A percentile compares a stretch with the other conserved stretches of the same genome.
phyloP scores from a whole-genome alignment of 2,113 vertebrate genomes.

The Podarcis cretensis region DNA sequence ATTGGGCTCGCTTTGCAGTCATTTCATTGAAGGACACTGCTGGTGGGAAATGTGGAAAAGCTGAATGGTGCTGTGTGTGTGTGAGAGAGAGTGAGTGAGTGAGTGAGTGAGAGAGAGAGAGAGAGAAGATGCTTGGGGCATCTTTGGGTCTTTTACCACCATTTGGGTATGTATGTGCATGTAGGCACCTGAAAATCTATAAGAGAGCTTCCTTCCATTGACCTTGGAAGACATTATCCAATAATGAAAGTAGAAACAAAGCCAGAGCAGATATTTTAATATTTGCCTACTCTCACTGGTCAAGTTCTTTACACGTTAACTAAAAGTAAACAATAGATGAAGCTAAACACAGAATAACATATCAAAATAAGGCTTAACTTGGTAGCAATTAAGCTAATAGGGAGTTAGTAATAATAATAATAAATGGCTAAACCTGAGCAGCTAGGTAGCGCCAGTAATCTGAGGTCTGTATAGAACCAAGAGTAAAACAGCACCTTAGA shows the following conservation, averaged over 20 bases:
- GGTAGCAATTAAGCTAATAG: not conserved
- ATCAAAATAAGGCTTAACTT: not conserved
- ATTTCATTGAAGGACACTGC: no score
- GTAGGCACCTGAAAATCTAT: not conserved
- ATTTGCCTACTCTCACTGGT: not conserved
- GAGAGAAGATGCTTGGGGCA: not conserved
- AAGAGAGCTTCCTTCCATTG: no score
- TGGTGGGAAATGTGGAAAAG: no score
- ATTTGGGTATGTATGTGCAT: not conserved
- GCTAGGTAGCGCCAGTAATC: not conserved
- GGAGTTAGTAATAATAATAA: not conserved
- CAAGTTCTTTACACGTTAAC: not conserved
- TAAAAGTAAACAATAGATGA: not conserved
- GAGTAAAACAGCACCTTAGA: not conserved
- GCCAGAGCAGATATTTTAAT: not conserved
- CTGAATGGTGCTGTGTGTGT: no score
- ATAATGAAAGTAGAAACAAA: not conserved
- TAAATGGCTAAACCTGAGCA: not conserved
- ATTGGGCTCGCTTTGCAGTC: no score
- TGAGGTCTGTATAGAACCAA: not conserved
- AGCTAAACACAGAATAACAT: not conserved
- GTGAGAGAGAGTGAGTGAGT: no score
- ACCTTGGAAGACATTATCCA: not conserved
- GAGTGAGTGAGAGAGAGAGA: not conserved
- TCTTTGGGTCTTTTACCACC: not conserved